Evolutionary conservation across 1,140 invertebrate genomes (phyloP), one percentile per base, ranked within the genome.

Genomic region (Diabrotica undecimpunctata): DNA sequence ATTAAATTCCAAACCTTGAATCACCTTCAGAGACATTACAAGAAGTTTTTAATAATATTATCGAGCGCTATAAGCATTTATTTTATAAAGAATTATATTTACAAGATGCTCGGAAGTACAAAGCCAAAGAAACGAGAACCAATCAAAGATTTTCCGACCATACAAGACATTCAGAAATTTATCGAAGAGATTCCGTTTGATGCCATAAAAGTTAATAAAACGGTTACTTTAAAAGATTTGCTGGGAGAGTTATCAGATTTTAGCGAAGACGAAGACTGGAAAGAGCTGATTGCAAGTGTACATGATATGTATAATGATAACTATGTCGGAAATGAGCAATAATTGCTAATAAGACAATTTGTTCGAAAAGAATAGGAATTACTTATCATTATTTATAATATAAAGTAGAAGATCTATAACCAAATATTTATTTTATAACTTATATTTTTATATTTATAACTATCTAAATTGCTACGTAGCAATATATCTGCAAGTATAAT

Each of bases 191-290:
- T 72, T 37, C 70, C 71, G 12, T 63, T 71, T 39, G 66, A 72
- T 10, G 56, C 64, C 9, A 46, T 57, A 2, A 57, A 65, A 13
- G 25, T 64, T 12, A 58, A 65, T 10, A 69, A 68, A 46, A 55
- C 39, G 10, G 46, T 71, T 0, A 66, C 66, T 52, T 54, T 72
- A 12, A 69, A 66, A 46, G 69, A 72, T 54, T 55, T 72, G 10
- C 39, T 72, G 39, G 71, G 66, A 0, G 71, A 72, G 41, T 62
- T 71, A 10, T 69, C 66, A 9, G 70, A 71, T 50, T 71, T 71
- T 55, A 72, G 71, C 51, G 71, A 72, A 51, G 70, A 72, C 52
- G 71, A 72, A 38, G 71, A 72, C 5, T 72, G 71, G 71, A 72
- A 70, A 52, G 70, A 71, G 46, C 39, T 72, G 9, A 68, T 72